Evolutionary conservation across 1,140 invertebrate genomes (phyloP).

Genomic region (Glossosoma conforme): DNA sequence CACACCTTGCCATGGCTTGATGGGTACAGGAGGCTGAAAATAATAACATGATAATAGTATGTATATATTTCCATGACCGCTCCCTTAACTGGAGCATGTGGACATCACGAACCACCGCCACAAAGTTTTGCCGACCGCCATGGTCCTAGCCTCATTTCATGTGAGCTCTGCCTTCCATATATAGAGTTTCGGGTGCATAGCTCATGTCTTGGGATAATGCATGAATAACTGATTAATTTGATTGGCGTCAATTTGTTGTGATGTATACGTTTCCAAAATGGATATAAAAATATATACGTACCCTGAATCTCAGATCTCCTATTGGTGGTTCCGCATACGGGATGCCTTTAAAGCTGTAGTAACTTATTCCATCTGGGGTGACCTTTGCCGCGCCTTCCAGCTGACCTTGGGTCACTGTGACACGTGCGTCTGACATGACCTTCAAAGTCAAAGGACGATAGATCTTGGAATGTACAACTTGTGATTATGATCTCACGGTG

Average conservation of each 20-base stretch:
- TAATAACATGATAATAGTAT: slow-evolving; percentile 10
- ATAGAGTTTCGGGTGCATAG: too few species aligned
- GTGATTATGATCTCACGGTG: too few species aligned
- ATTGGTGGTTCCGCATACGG: slow-evolving; percentile 56
- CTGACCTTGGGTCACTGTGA: slow-evolving; percentile 8
- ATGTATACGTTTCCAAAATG: not conserved
- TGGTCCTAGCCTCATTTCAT: too few species aligned
- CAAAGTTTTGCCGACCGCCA: too few species aligned
- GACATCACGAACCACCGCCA: too few species aligned
- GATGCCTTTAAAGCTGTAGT: slow-evolving; percentile 39
- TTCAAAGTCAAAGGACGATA: not conserved
- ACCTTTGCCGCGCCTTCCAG: not conserved
- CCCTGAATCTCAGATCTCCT: slow-evolving; percentile 30
- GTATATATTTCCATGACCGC: too few species aligned
- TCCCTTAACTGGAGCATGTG: too few species aligned
- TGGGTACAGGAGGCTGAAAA: slow-evolving; percentile 40
- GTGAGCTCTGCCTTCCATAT: too few species aligned
- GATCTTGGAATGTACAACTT: too few species aligned
- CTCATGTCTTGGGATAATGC: too few species aligned
- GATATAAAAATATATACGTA: slow-evolving; percentile 1
- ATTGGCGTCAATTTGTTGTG: not conserved
- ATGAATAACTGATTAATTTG: too few species aligned
- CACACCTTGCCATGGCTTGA: slow-evolving; percentile 43
- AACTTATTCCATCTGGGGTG: slow-evolving; percentile 5
- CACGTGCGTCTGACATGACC: not conserved